A percentile compares a stretch with the other conserved stretches of the same genome.
These are phyloP conservation scores for Heptranchias perlo DNA, from an alignment of 2,113 vertebrate genomes.

Conservation along the genomic window DNA sequence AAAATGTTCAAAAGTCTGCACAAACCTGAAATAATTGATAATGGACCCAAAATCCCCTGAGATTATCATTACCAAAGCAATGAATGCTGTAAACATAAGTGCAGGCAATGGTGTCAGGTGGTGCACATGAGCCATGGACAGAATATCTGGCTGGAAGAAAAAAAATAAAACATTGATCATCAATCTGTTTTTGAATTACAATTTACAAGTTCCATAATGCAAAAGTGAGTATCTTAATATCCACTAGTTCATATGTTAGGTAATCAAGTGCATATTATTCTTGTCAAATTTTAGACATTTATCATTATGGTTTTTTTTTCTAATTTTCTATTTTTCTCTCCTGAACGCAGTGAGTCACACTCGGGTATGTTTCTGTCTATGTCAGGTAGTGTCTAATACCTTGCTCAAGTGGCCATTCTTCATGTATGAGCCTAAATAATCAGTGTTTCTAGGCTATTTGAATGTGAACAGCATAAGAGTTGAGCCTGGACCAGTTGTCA, in stretches of 20 bases:
- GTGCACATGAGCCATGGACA: constrained; percentile 73
- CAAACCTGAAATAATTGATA: constrained; percentile 74
- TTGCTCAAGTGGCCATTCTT: not conserved
- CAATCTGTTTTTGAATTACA: not conserved
- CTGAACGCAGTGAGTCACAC: not conserved
- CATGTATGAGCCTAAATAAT: not conserved
- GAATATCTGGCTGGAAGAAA: constrained; percentile 66
- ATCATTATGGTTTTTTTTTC: not conserved
- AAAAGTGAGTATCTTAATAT: not conserved
- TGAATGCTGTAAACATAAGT: constrained; percentile 65
- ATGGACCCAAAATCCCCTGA: constrained; percentile 72
- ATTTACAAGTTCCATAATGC: not conserved
- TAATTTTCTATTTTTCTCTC: not conserved
- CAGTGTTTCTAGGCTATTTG: not conserved
- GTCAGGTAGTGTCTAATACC: not conserved
- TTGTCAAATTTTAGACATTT: not conserved
- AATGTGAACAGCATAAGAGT: not conserved
- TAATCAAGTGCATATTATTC: not conserved
- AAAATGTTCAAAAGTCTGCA: not conserved
- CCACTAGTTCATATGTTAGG: not conserved
- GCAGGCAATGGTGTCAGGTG: constrained; percentile 73
- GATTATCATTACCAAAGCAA: constrained; percentile 72
- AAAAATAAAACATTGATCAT: constrained; percentile 14
- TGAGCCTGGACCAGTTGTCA: not conserved
- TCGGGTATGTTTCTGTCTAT: too few species aligned